Evolutionary conservation across 2,888 invertebrate genomes (phyloP), one percentile per base, ranked within the genome.

Genomic region (Meteorus cinctellus): DNA sequence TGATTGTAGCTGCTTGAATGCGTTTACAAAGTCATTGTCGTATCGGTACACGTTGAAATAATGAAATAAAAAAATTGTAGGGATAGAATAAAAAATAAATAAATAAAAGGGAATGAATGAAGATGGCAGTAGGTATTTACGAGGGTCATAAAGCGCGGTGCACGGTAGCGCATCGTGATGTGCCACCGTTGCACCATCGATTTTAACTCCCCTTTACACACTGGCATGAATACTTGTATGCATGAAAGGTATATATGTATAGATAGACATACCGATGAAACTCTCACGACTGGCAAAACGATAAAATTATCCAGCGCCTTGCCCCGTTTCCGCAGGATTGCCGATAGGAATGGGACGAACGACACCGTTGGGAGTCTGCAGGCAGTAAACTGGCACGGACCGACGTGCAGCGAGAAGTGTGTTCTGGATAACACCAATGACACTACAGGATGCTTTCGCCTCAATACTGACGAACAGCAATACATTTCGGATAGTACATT

Each of bases 321-420:
- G 71, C 74, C 68, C 60, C 68, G 60, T 76, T 76, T 76, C 67
- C 72, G 62, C 51, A 76, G 76, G 76, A 36, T 68, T 36, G 45
- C 51, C 51, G 76, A 76, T 76, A 76, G 72, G 48, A 67, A 51
- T 34, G 51, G 24, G 60, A 76, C 60, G 36, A 76, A 76, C 48
- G 72, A 76, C 76, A 76, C 76, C 51, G 34, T 48, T 27, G 72
- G 67, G 51, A 67, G 67, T 67, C 65, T 76, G 14, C 60, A 68
- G 62, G 51, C 72, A 14, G 41, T 76, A 67, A 76, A 76, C 60
- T 76, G 76, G 76, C 60, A 66, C 10, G 76, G 76, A 60, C 72
- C 76, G 24, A 68, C 36, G 31, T 76, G 76, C 72, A 72, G 51
- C 41, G 72, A 72, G 68, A 72, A 72, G 48, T 76, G 76, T 72